Base-by-base conservation (phyloP, 2,797 vertebrate genomes). In the Sciurus vulgaris region DNA sequence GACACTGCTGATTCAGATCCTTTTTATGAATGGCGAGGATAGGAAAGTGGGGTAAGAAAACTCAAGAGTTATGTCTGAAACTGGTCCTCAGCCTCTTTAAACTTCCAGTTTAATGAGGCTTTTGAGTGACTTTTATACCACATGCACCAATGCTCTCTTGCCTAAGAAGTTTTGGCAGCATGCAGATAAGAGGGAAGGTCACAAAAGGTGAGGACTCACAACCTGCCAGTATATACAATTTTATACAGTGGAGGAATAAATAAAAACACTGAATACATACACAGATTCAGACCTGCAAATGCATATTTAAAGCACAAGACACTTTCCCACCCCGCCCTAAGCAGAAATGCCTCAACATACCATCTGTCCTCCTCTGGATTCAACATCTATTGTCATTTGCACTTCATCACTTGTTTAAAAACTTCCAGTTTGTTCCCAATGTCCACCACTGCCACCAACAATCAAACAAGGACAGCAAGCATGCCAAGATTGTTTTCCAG, bases 1-100 rank as follows among this genome's bases (percentile, higher is more conserved):
- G n/a, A 85, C 86, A 92, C 63, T 96, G 95, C 96, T 97, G 96
- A 96, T 96, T 96, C 84, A 90, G 84, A 90, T 15, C 91, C 83
- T 96, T 94, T 93, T 95, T 88, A 81, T 97, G 96, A 97, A 96
- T 92, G 91, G 92, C 2, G 20, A 59, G 74, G 51, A 67, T n/a
- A 89, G 30, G 72, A 77, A 70, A 84, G 49, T 47, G 90, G 65
- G 70, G 70, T 44, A 91, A 87, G 77, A 87, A 93, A 87, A 92
- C 61, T 38, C 26, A 74, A 74, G 88, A 95, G 83, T 89, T 63
- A 41, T 44, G 51, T 92, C 91, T 94, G 65, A 89, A 72, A 82
- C 59, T 90, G 65, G 94, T 61, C 56, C 24, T 76, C 65, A 69
- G 81, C 28, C 94, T 95, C 67, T 93, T 93, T 67, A 74, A 94